Conservation (phyloP, 1,140 invertebrate genomes). For the Camponotus floridanus region DNA sequence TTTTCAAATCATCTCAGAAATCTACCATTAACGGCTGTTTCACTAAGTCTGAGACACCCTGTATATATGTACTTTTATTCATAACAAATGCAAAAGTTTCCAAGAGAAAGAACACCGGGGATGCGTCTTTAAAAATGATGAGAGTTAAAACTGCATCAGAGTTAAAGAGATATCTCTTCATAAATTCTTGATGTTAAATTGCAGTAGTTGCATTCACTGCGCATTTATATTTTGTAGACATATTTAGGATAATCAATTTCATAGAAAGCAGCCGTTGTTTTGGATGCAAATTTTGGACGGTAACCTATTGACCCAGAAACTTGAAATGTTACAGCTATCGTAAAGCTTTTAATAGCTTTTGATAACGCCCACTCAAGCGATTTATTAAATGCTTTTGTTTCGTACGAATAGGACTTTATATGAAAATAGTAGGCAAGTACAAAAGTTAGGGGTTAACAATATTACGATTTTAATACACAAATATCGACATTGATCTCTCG, state of each 20-base stretch:
- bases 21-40: too few relatives aligned
- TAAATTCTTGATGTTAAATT: background rate
- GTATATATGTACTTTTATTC: background rate
- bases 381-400: conserved; percentile 37
- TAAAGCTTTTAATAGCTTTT: conserved; percentile 61
- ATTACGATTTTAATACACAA: background rate
- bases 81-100: background rate
- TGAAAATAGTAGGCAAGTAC: conserved; percentile 8
- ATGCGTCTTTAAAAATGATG: too few relatives aligned
- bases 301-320: conserved; percentile 53
- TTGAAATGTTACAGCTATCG: conserved; percentile 39
- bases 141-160: too few relatives aligned
- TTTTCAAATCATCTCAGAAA: too few relatives aligned
- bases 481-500: background rate
- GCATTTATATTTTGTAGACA: conserved; percentile 10
- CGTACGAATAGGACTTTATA: background rate
- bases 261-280: conserved; percentile 8
- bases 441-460: background rate
- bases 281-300: conserved; percentile 38
- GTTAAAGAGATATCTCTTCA: too few relatives aligned
- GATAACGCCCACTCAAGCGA: conserved; percentile 34
- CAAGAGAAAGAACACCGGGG: too few relatives aligned
- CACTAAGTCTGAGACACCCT: too few relatives aligned
- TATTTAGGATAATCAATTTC: conserved; percentile 44
- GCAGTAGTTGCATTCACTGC: background rate